These are phyloP conservation scores for Heterochromis multidens DNA, from an alignment of 2,113 vertebrate species.

Conservation along the genomic window DNA sequence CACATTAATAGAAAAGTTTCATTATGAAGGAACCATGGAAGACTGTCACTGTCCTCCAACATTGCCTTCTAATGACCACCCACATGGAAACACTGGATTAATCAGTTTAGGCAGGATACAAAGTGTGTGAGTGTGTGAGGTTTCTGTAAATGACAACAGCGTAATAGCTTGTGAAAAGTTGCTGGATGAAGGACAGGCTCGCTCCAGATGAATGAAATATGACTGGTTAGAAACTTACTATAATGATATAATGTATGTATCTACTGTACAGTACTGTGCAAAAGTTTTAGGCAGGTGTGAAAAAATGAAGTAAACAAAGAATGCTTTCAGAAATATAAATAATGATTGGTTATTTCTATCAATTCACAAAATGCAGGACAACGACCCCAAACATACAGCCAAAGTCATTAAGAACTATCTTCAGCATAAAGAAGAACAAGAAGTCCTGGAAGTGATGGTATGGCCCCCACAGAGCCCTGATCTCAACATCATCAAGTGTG, in stretches of 20 bases:
- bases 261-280: no score
- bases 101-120: slow-evolving; percentile 33
- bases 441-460: no score
- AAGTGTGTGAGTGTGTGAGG: neutral
- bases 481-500: no score
- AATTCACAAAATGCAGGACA: no score
- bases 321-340: no score
- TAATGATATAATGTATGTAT: neutral
- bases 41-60: slow-evolving; percentile 34
- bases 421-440: no score
- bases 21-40: slow-evolving; percentile 31
- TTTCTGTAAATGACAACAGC: neutral
- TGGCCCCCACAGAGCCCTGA: no score
- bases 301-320: no score
- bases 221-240: neutral
- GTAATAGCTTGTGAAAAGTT: neutral
- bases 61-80: slow-evolving; percentile 35
- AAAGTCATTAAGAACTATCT: no score
- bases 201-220: neutral
- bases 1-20: slow-evolving; percentile 28
- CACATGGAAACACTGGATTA: slow-evolving; percentile 44
- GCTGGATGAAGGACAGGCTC: neutral
- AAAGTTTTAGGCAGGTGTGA: no score
- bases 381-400: no score
- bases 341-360: no score